Conservation (phyloP, 1,140 invertebrate species). For the Cherax quadricarinatus region DNA sequence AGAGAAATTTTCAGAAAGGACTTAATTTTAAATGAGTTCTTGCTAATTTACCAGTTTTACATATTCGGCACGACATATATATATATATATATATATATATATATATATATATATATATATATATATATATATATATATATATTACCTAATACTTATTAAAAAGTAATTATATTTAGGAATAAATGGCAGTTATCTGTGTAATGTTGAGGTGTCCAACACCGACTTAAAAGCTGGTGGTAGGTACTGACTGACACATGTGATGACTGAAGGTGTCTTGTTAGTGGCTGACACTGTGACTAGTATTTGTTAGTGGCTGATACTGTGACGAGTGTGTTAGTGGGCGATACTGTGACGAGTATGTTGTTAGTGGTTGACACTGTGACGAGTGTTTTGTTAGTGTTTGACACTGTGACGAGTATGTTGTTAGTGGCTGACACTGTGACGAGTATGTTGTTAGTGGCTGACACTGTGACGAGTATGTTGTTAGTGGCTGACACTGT, state of each 20-base stretch:
- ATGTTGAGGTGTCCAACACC: background rate
- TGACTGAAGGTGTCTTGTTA: background rate
- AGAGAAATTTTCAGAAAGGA: no score
- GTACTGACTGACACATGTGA: background rate
- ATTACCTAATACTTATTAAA: background rate
- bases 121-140: slow-evolving; percentile 25
- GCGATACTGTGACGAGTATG: no score
- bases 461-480: background rate
- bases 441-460: background rate
- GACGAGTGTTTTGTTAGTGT: background rate
- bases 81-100: slow-evolving; percentile 6
- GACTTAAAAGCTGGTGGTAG: background rate
- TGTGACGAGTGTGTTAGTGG: no score
- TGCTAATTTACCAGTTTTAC: no score
- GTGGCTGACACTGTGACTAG: background rate
- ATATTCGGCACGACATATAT: background rate
- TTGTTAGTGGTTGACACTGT: background rate
- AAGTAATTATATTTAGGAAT: background rate
- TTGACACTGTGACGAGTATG: background rate
- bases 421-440: background rate
- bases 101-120: background rate
- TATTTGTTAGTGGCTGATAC: background rate
- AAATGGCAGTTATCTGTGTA: background rate
- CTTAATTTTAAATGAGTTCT: no score
- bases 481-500: background rate